Base-by-base conservation (phyloP, 1,140 invertebrate species). In the Araneus ventricosus region DNA sequence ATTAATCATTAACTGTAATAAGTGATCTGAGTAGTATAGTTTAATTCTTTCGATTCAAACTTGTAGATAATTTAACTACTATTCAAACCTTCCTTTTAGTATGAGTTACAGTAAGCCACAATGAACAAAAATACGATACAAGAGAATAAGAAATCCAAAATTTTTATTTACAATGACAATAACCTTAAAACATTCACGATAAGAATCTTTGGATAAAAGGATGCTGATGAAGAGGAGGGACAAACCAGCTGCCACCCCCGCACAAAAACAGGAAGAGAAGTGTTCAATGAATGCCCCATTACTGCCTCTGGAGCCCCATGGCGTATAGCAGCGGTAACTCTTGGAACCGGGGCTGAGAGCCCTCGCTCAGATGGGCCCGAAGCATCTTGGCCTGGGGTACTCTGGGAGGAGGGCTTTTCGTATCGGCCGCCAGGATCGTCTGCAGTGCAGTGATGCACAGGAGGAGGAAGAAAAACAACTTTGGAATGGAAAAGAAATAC, bases 301-400 rank as follows among this genome's bases (percentile, higher is more conserved):
- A 52, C n/a, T 90, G 41, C 24, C 52, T 41, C 27, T 59, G 88
- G n/a, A 92, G 30, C 4, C 61, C 80, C 45, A 52, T 22, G 41
- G 82, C 61, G 22, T 92, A 92, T 6, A 92, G 90, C 0, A 92
- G 82, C 8, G 90, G 90, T 6, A 86, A 92, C 20, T 92, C 90
- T 52, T 59, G 59, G 84, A 92, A 92, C 39, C 90, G 63, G 7
- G 90, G 90, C 27, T 92, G 90, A 2, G 57, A 37, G 0, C 90
- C 90, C 24, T 41, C 90, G 8, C 14, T 86, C 59, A 92, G 4
- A 17, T 92, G 90, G 0, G 90, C 90, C 22, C 90, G 57, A 34
- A 92, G 57, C 84, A 86, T 86, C 34, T 86, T 86, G 7, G 84
- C 45, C 27, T 61, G 45, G n/a, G 84, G 45, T 24, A 20, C 52